Evolutionary conservation across 1,140 invertebrate species (phyloP), one percentile per base, ranked within the genome.

Genomic region (Nasonia giraulti): DNA sequence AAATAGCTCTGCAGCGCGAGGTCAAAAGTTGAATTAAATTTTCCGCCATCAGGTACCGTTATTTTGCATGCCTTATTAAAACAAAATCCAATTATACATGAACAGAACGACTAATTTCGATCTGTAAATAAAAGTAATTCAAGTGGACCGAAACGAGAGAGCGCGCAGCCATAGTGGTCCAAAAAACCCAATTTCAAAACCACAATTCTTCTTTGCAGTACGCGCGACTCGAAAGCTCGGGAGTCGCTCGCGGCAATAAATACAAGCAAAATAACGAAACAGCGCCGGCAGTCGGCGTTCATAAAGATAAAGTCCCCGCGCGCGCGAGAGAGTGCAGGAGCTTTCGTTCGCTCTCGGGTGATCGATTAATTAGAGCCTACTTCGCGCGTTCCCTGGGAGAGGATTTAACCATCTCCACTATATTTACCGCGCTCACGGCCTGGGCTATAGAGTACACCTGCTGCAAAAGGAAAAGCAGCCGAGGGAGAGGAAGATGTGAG

Each of bases 361-460:
- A 78, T 78, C 76, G 76, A 78, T 78, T 78, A 78, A 78, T 78
- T 78, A 78, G 76, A 55, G 76, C 14, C 76, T 78, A 33, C 76
- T 78, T 62, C 76, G 20, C 23, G 20, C 50, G 27, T 27, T 62
- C 27, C 27, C 31, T 20, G 74, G 20, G 33, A 78, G 17, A 78
- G 50, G 76, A 78, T 78, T 78, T 78, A 62, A 55, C 27, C 23
- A 33, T 20, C n/a, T 78, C n/a, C 12, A 6, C 23, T 31, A 62
- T 78, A 78, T 78, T 78, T 78, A 78, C 27, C 55, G 76, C 27
- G 27, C 27, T 17, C 23, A 23, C 27, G 47, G 44, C 2, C 44
- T 23, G 27, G 76, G 0, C 7, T 44, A 44, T n/a, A 62, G 50
- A 20, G 7, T 14, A 10, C 10, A 50, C 12, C 12, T 14, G 47